phyloP scores from a whole-genome alignment of 2,888 invertebrate species.

The Willowsia nigromaculata region DNA sequence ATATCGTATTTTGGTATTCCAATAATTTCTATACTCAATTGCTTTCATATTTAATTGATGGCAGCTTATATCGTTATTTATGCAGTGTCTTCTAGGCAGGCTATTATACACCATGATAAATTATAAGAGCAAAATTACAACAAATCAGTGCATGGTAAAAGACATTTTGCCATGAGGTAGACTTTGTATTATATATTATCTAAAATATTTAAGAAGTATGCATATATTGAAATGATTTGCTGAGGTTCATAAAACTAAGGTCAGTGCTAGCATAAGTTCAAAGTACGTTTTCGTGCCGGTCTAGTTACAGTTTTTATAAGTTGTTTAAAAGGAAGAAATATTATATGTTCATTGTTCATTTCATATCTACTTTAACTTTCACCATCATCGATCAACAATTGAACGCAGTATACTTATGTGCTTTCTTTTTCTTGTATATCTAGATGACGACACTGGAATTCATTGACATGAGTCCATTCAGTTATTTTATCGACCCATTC shows the following conservation, averaged over 20 bases:
- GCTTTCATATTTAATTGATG: not conserved
- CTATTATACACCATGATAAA: not conserved
- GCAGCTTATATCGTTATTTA: not conserved
- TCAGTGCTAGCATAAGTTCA: conserved; percentile 70
- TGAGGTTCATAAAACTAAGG: conserved; percentile 55
- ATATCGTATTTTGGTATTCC: not conserved
- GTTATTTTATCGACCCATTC: conserved; percentile 73
- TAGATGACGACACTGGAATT: conserved; percentile 77
- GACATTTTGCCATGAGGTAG: too few species aligned
- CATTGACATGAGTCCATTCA: conserved; percentile 77
- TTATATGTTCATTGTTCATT: not conserved
- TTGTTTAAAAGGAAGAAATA: not conserved
- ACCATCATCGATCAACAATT: conserved; percentile 47
- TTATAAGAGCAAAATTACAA: not conserved
- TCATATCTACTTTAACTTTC: not conserved
- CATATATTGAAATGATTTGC: conserved; percentile 20
- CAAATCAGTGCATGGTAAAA: too few species aligned
- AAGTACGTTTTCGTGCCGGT: conserved; percentile 58
- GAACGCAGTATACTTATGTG: conserved; percentile 64
- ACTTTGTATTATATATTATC: too few species aligned
- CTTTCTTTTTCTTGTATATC: conserved; percentile 77
- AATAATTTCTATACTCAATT: not conserved
- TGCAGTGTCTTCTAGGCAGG: not conserved
- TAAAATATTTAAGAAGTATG: not conserved
- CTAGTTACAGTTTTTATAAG: conserved; percentile 49